Percentiles rank a stretch among this genome's conserved stretches.
phyloP scores from a whole-genome alignment of 2,888 invertebrate genomes.

The Bombylius discolor region DNA sequence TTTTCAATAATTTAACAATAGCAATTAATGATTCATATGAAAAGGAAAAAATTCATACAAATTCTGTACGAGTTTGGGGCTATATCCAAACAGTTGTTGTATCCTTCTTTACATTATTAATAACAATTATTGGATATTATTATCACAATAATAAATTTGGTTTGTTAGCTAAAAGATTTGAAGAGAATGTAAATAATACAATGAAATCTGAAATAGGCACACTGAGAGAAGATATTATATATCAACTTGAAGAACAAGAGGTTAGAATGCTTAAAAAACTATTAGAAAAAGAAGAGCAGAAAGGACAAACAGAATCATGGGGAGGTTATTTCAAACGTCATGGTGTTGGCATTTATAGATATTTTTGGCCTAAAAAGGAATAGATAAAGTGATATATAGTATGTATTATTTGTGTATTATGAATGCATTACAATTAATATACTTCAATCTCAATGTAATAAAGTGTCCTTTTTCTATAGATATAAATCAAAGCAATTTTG shows the following conservation, averaged over 20 bases:
- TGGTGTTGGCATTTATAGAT: neutral
- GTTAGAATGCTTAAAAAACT: too few species aligned
- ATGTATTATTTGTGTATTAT: too few species aligned
- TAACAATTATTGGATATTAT: constrained; percentile 6
- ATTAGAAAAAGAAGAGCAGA: neutral
- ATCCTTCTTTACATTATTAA: constrained; percentile 7
- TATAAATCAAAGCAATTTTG: too few species aligned
- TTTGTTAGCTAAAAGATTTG: constrained; percentile 1
- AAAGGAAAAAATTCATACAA: constrained; percentile 65
- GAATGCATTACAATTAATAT: too few species aligned
- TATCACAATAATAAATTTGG: constrained; percentile 8
- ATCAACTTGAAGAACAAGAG: neutral
- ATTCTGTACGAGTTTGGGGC: constrained; percentile 43
- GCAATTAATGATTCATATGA: constrained; percentile 72
- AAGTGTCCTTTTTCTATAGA: too few species aligned
- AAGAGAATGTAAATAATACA: neutral
- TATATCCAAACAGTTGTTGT: constrained; percentile 5
- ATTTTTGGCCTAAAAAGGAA: constrained; percentile 2
- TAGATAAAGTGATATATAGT: neutral
- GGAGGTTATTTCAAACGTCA: constrained; percentile 1
- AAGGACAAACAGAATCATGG: constrained; percentile 3
- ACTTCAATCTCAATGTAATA: too few species aligned
- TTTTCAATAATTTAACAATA: constrained; percentile 58
- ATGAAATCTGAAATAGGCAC: neutral
- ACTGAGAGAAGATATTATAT: neutral